phyloP scores from a whole-genome alignment of 2,113 vertebrate species.

The Callorhinus ursinus region DNA sequence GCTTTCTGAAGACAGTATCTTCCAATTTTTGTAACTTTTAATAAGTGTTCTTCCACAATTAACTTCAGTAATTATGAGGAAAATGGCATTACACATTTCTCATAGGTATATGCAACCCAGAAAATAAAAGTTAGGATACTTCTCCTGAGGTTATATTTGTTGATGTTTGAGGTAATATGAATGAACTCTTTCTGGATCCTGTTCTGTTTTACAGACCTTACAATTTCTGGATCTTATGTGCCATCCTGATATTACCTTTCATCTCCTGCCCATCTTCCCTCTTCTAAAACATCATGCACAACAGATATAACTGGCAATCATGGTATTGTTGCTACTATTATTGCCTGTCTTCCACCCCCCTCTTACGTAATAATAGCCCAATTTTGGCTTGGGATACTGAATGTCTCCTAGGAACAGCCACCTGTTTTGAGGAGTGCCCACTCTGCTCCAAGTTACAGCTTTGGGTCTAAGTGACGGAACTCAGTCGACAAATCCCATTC shows the following conservation, averaged over 20 bases:
- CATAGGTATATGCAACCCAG: neutral
- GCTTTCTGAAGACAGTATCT: neutral
- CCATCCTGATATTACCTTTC: neutral
- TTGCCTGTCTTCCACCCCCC: neutral
- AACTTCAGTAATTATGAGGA: neutral
- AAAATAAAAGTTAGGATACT: neutral
- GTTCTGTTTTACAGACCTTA: neutral
- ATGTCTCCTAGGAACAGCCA: neutral
- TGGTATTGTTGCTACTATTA: neutral
- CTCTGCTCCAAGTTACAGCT: neutral
- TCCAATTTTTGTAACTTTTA: constrained; percentile 19
- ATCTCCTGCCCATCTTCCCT: neutral
- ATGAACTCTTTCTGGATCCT: neutral
- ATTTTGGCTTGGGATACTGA: neutral
- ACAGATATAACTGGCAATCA: too few relatives aligned
- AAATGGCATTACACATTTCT: neutral
- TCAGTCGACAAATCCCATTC: neutral
- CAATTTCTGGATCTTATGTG: neutral
- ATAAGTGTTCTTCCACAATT: constrained; percentile 2
- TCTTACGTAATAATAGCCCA: neutral
- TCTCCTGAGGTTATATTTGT: neutral
- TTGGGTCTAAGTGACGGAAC: neutral
- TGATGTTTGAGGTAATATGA: neutral
- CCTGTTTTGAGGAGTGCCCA: neutral
- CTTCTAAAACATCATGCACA: neutral